Evolutionary conservation across 2,888 invertebrate species (phyloP), one percentile per base, ranked within the genome.

Genomic region (Poecilus cupreus): DNA sequence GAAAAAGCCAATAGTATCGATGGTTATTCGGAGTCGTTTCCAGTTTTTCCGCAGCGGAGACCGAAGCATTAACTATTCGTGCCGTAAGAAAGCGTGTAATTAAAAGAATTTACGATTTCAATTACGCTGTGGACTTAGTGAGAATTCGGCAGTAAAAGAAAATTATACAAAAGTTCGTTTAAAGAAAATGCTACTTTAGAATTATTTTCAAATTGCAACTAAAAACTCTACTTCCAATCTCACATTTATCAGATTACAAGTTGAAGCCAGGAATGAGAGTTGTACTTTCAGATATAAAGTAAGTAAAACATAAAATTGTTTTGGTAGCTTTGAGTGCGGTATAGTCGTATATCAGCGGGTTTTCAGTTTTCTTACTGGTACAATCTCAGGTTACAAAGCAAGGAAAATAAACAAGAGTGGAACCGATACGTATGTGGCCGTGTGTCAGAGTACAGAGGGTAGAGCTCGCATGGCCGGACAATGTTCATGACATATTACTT

Each of bases 31-130:
- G 24, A 68, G 18, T 68, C 11, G 6, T 32, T 37, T 68, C 64
- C 37, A 68, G 10, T 68, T 68, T 68, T 64, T 60, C 18, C 10
- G 51, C 60, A 26, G 54, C 22, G 26, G 64, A 60, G 16, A 26
- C 10, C 22, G 18, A 18, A n/a, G n/a, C 64, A 68, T 68, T 68
- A 60, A 60, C 60, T 60, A 60, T 60, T 60, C 60, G 11, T 24
- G 22, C 26, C 60, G 60, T 60, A 60, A 60, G 60, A 75, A 75
- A 75, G 49, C 51, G 6, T 57, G 76, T 76, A 76, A 76, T 76
- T 76, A 76, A 76, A 76, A 76, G 37, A 76, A 76, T 76, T 76
- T 76, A 76, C 54, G 76, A 76, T 54, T 76, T 57, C 57, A 76
- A 76, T 76, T 76, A 76, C 76, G 64, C 18, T 68, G 32, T 51